Percentiles rank a stretch among this genome's conserved stretches.
These are phyloP conservation scores for Polypedilum pembai DNA, from an alignment of 1,140 invertebrate genomes.

Conservation along the genomic window DNA sequence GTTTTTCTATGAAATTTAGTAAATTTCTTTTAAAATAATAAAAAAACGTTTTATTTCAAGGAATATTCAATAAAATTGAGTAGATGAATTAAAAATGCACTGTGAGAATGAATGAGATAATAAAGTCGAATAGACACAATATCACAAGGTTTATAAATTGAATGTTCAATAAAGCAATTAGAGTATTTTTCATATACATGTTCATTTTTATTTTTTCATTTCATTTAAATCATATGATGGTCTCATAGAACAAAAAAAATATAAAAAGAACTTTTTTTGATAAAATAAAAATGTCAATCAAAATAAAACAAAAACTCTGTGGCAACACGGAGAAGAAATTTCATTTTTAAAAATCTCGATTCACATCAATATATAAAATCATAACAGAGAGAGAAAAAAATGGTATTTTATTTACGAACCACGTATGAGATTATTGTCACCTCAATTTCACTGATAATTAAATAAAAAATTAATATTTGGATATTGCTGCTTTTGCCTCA, in stretches of 20 bases:
- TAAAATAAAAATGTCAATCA: slow-evolving; percentile 19
- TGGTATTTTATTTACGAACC: not conserved
- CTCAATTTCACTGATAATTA: slow-evolving; percentile 13
- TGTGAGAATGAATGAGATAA: not conserved
- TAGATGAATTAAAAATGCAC: too few relatives aligned
- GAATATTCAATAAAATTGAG: too few relatives aligned
- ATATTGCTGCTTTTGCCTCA: not conserved
- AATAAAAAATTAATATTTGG: slow-evolving; percentile 20
- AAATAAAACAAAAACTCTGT: not conserved
- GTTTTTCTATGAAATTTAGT: too few relatives aligned
- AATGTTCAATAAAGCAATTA: slow-evolving; percentile 19
- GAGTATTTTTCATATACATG: not conserved
- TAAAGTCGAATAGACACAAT: slow-evolving; percentile 7
- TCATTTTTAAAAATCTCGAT: not conserved
- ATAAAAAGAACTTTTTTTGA: not conserved
- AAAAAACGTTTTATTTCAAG: too few relatives aligned
- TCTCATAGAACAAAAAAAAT: too few relatives aligned
- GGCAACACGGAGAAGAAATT: not conserved
- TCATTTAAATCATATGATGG: too few relatives aligned
- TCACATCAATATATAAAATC: not conserved
- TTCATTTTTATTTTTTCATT: too few relatives aligned
- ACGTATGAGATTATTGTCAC: slow-evolving; percentile 17
- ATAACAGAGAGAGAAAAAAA: not conserved
- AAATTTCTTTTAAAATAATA: too few relatives aligned
- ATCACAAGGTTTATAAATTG: not conserved